These are phyloP conservation scores for Cairina moschata DNA, from an alignment of 2,113 vertebrate species.

Conservation along the genomic window DNA sequence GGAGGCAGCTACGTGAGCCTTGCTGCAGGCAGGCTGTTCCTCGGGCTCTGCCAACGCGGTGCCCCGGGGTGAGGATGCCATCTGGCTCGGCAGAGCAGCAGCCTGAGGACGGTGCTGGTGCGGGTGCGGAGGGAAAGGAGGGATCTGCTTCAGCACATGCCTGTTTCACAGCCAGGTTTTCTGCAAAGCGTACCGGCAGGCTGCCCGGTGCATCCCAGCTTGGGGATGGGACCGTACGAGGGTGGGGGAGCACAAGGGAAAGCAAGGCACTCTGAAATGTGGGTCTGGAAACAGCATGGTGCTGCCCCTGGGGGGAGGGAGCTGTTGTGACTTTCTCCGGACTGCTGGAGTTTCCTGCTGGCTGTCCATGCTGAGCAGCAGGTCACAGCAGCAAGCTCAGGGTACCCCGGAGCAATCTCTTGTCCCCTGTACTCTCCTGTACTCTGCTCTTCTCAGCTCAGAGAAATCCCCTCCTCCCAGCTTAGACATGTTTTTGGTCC, in stretches of 20 bases:
- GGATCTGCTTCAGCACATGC: background rate
- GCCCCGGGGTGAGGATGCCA: background rate
- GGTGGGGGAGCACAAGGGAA: background rate
- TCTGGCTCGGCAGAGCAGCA: background rate
- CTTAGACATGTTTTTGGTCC: background rate
- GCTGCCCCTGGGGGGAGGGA: background rate
- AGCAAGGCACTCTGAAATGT: no score
- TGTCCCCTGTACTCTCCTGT: background rate
- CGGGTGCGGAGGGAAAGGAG: background rate
- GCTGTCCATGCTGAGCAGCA: rapidly evolving
- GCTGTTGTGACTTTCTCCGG: background rate
- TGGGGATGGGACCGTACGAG: background rate
- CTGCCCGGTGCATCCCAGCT: background rate
- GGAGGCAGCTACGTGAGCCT: background rate
- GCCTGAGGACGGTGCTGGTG: background rate
- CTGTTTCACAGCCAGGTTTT: background rate
- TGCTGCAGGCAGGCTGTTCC: background rate
- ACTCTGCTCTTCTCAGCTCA: background rate
- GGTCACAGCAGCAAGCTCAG: background rate
- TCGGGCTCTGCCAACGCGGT: background rate
- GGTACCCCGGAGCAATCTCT: background rate
- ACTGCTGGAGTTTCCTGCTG: background rate
- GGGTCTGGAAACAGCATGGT: background rate
- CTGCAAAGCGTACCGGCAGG: background rate
- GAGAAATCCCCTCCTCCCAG: background rate